Evolutionary conservation across 2,888 invertebrate species (phyloP), one percentile per base, ranked within the genome.

Genomic region (Deilephila porcellus): DNA sequence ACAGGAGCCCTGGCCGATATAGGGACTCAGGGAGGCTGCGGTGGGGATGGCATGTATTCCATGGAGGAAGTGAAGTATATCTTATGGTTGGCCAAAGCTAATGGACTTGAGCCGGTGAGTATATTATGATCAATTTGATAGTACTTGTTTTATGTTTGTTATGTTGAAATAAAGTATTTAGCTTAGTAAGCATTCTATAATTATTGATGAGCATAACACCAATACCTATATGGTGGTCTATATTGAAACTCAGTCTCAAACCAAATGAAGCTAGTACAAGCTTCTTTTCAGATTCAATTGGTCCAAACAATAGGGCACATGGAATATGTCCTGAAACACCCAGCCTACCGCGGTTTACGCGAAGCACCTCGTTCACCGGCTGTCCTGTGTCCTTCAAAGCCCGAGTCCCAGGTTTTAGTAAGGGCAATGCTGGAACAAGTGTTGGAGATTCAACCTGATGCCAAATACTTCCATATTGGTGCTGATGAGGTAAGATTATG

Each of bases 221-320:
- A 32, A 25, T n/a, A n/a, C n/a, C n/a, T n/a, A n/a, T n/a, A n/a
- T 25, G 25, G 25, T 25, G 25, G 25, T 1, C 25, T 25, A 25
- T 25, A 25, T 25, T 25, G 25, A 25, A 32, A 32, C 32, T 32
- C 3, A 5, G 32, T 32, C 5, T 32, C 3, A 5, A 32, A 32
- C 4, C 5, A 32, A 32, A 32, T 32, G 32, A 32, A 32, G 3
- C 32, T 32, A 32, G 32, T 5, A 32, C 2, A 32, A 32, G 3
- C 32, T 32, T 25, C 29, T 7, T 73, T 86, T 25, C 84, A 95
- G 95, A 93, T 95, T 71, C 98, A 98, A 37, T 92, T 98, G 25
- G 95, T 98, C n/a, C 98, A 98, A 92, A 97, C 98, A 0, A 97
- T 98, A 84, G 98, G 98, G 0, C 98, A 98, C 89, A 95, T 98